Conservation (phyloP, 2,113 vertebrate genomes). For the Glareola pratincola region DNA sequence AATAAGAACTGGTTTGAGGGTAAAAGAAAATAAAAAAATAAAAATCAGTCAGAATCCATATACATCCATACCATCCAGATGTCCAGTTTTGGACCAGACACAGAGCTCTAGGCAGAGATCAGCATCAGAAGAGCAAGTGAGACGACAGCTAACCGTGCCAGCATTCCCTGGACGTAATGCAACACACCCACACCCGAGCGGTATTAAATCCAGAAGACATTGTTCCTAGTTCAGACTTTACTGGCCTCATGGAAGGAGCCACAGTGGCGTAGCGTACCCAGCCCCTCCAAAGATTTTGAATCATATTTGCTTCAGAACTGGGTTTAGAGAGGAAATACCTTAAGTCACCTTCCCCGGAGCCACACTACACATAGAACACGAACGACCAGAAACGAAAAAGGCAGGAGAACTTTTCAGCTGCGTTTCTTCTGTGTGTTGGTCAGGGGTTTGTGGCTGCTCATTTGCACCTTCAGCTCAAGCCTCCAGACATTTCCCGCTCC, state of each 20-base stretch:
- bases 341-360: not conserved
- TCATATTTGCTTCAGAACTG: not conserved
- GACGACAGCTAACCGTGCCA: not conserved
- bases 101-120: not conserved
- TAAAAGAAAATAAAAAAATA: not conserved
- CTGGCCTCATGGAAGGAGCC: not conserved
- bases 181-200: not conserved
- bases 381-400: not conserved
- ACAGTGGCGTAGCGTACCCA: not conserved
- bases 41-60: not conserved
- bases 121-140: not conserved
- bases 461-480: not conserved
- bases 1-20: not conserved
- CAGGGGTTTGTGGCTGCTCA: not conserved
- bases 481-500: not conserved
- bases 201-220: not conserved
- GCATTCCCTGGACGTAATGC: not conserved
- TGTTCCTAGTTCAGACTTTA: not conserved
- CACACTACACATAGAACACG: fast-evolving
- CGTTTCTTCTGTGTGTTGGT: not conserved
- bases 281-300: not conserved
- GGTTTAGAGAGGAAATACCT: not conserved
- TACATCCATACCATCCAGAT: not conserved
- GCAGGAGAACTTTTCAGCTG: not conserved
- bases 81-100: not conserved